Base-by-base conservation (phyloP, 2,888 invertebrate species). In the Yponomeuta evonymella region DNA sequence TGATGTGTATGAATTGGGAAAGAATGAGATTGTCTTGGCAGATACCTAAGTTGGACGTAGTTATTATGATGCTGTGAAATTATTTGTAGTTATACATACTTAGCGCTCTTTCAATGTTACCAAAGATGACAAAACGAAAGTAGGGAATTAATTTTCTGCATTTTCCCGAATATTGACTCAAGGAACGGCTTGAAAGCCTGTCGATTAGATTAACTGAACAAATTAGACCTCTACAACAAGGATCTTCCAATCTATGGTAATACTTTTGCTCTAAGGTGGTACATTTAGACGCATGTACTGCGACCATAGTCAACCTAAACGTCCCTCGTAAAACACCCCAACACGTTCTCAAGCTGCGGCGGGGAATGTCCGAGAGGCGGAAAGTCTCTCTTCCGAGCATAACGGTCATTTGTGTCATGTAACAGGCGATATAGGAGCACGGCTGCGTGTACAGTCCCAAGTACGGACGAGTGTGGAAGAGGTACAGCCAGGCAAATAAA, bases 381-480 rank as follows among this genome's bases (percentile, higher is more conserved):
- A 84, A 88, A 86, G 86, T 81, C 76, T 77, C 76, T 77, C 77
- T 86, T 86, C 84, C 82, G 82, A 23, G 48, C 72, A 74, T 76
- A 79, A 80, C 81, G 83, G 84, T 85, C 85, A 86, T 86, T 88
- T 84, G 81, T 82, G 70, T 65, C 70, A 63, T 65, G 70, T 70
- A 70, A 65, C 74, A 77, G 75, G 79, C 83, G 83, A 84, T 84
- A 84, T 81, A 84, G 84, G 83, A 81, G 78, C 78, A 78, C 86
- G 75, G 84, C 84, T 84, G 87, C 84, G 85, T 68, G 68, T 62
- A 79, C 81, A 81, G 81, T 83, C 75, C 80, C 82, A 81, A 80
- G 84, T 81, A 80, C 76, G 76, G 77, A 74, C 77, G 29, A 29
- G 68, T 78, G 73, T 77, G 80, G 82, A 58, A 58, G 51, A 58